Conservation (phyloP, 2,888 invertebrate species). For the Harpalus rubripes region DNA sequence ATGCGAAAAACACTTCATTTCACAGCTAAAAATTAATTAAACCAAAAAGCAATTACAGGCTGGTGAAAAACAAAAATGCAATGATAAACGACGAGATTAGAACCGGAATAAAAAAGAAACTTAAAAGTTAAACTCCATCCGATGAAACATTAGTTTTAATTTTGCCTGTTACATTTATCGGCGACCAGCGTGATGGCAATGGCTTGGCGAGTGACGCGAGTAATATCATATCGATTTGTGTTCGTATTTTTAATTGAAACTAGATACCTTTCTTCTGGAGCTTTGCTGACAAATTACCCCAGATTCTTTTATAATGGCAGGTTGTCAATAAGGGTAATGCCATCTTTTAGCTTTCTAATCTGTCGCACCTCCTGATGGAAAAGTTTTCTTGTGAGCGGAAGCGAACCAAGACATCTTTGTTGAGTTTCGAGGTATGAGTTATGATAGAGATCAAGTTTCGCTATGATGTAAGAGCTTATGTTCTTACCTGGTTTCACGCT, state of each 20-base stretch:
- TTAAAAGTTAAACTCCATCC: conserved; percentile 38
- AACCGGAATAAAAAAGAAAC: conserved; percentile 16
- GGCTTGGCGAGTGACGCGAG: conserved; percentile 45
- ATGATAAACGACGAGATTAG: conserved; percentile 46
- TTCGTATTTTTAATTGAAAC: conserved; percentile 61
- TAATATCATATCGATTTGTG: conserved; percentile 61
- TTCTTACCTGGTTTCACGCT: background rate
- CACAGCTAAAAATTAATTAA: conserved; percentile 44
- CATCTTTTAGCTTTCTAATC: conserved; percentile 58
- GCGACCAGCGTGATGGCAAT: conserved; percentile 22
- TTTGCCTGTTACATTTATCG: conserved; percentile 34
- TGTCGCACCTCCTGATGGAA: conserved; percentile 60
- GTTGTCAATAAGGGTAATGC: conserved; percentile 63
- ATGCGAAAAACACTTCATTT: conserved; percentile 31
- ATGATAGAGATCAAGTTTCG: background rate
- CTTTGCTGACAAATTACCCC: conserved; percentile 58
- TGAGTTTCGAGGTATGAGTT: conserved; percentile 38
- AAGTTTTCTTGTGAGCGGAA: conserved; percentile 49
- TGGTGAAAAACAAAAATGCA: conserved; percentile 28
- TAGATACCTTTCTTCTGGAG: conserved; percentile 50
- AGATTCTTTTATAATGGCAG: conserved; percentile 62
- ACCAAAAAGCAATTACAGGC: conserved; percentile 35
- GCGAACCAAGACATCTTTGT: conserved; percentile 7
- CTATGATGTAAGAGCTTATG: background rate
- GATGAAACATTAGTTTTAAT: conserved; percentile 51